Evolutionary conservation across 2,888 invertebrate species (phyloP), one percentile per base, ranked within the genome.

Genomic region (Polymixis lichenea): DNA sequence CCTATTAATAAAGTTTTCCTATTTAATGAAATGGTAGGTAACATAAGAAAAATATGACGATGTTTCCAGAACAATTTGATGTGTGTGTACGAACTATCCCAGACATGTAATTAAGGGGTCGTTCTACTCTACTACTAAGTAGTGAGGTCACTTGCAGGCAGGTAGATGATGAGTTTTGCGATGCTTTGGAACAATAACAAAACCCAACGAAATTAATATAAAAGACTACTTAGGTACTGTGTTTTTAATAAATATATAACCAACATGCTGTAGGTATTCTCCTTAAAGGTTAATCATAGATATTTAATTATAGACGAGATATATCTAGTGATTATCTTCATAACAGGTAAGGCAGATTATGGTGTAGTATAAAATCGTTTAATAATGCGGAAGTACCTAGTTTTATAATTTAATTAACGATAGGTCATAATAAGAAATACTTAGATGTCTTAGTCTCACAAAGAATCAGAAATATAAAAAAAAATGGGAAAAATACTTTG

Each of bases 261-360:
- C 15, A 43, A 51, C 15, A 32, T 11, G 69, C 46, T 38, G 60
- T 28, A 28, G 25, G 80, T 88, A 87, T 88, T 82, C 88, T 72
- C 88, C 86, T 88, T 88, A 88, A 88, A 73, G 6, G 32, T 72
- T 74, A 72, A 70, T 69, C 49, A 62, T 76, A 69, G 82, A 75
- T 69, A 65, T 81, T 72, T 76, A 75, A 77, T 79, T 77, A 75
- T 75, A 75, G 71, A 75, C 58, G 55, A 78, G 55, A 51, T 75
- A 78, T 28, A n/a, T n/a, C n/a, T n/a, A 66, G 61, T 62, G 77
- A 80, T 80, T 78, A 75, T 83, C 67, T 77, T 79, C 38, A 65
- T 75, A 82, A 80, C 67, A 78, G 55, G 32, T 60, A 53, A 72
- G 77, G 66, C 72, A 58, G 56, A 49, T 49, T 55, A 32, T 22